Percentiles rank a stretch among this genome's conserved stretches.
phyloP scores from a whole-genome alignment of 2,113 vertebrate species.

The Agelaius phoeniceus region DNA sequence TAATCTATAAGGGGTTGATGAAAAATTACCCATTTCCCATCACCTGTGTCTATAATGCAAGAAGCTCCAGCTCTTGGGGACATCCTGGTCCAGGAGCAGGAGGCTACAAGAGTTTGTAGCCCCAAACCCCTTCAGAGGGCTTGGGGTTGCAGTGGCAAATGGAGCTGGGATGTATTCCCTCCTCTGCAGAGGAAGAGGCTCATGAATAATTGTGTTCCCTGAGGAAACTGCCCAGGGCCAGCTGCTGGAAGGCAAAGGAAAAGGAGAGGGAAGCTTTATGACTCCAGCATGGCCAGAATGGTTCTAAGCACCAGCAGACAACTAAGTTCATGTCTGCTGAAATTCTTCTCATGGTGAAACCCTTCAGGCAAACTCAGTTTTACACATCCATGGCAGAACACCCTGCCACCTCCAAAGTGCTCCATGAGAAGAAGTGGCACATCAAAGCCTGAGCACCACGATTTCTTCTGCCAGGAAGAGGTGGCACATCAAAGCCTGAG shows the following conservation, averaged over 20 bases:
- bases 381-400: fast-evolving
- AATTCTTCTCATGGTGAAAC: neutral
- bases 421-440: neutral
- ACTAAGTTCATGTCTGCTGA: neutral
- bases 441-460: fast-evolving
- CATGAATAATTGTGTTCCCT: neutral
- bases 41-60: neutral
- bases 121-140: neutral
- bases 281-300: neutral
- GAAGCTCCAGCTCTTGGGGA: neutral
- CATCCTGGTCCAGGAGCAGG: neutral
- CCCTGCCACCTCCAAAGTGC: neutral
- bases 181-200: neutral
- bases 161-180: neutral
- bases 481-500: neutral
- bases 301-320: neutral
- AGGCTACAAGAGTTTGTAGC: neutral
- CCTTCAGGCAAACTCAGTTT: neutral
- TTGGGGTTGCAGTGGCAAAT: neutral
- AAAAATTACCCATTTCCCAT: neutral
- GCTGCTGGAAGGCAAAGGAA: neutral
- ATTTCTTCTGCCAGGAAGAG: neutral
- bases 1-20: neutral
- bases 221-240: neutral
- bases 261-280: neutral